A percentile compares a stretch with the other conserved stretches of the same genome.
Conservation (phyloP, 2,113 vertebrate species). For the Ciconia boyciana region DNA sequence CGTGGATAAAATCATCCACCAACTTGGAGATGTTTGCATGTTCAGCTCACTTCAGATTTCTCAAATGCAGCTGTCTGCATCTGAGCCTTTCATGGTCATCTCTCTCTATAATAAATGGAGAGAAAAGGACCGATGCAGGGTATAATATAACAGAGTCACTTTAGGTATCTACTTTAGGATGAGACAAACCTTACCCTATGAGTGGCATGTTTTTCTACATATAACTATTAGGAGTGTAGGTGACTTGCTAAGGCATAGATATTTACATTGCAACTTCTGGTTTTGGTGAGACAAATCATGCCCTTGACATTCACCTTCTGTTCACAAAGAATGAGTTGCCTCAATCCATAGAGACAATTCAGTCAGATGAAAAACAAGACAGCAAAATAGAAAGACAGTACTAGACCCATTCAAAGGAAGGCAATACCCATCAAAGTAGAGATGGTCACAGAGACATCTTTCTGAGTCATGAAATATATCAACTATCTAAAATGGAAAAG, state of each 20-base stretch:
- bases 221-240: neutral
- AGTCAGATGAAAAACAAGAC: neutral
- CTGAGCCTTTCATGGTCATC: neutral
- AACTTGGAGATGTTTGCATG: neutral
- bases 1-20: neutral
- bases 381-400: neutral
- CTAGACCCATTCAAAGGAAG: neutral
- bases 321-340: neutral
- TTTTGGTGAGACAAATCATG: neutral
- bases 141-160: neutral
- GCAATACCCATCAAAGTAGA: neutral
- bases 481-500: neutral
- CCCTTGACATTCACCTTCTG: neutral
- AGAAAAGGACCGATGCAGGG: neutral
- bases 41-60: neutral
- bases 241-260: neutral
- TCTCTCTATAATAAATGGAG: neutral
- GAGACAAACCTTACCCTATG: neutral
- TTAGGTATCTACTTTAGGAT: neutral
- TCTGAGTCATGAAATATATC: neutral
- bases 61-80: neutral
- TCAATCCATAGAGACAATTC: neutral
- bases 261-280: neutral
- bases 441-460: neutral
- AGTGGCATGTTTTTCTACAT: neutral